phyloP scores from a whole-genome alignment of 2,797 vertebrate genomes.

The Cyclopterus lumpus region DNA sequence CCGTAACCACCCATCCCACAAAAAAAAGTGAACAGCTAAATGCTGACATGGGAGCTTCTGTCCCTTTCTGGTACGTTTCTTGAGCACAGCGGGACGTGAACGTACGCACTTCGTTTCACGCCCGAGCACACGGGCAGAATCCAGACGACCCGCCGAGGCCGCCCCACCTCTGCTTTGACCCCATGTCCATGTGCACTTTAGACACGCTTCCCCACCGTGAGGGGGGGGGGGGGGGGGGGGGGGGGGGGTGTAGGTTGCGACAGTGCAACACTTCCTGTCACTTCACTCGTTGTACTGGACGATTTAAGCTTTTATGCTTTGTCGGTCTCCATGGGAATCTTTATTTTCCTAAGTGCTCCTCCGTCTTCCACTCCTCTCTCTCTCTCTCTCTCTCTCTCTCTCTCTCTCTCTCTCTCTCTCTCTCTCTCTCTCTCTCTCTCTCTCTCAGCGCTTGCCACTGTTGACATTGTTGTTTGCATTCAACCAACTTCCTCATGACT shows the following conservation, averaged over 20 bases:
- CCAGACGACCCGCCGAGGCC: background rate
- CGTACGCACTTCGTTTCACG: constrained; percentile 1
- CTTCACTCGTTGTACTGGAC: constrained; percentile 32
- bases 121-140: constrained; percentile 12
- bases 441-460: background rate
- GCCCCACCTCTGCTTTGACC: constrained; percentile 42
- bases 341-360: constrained; percentile 43
- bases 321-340: constrained; percentile 38
- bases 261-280: constrained; percentile 52
- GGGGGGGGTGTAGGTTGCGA: constrained; percentile 27
- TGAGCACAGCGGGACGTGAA: background rate
- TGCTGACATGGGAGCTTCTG: constrained; percentile 40
- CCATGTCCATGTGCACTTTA: constrained; percentile 35
- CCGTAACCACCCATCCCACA: constrained; percentile 42
- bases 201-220: constrained; percentile 25
- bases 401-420: too few relatives aligned
- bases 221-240: constrained; percentile 15
- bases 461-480: constrained; percentile 7
- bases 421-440: background rate
- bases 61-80: constrained; percentile 8
- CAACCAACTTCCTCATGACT: background rate
- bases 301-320: constrained; percentile 40
- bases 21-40: constrained; percentile 26
- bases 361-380: background rate
- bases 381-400: too few relatives aligned